Evolutionary conservation across 2,113 vertebrate species (phyloP).

Genomic region (Progne subis): DNA sequence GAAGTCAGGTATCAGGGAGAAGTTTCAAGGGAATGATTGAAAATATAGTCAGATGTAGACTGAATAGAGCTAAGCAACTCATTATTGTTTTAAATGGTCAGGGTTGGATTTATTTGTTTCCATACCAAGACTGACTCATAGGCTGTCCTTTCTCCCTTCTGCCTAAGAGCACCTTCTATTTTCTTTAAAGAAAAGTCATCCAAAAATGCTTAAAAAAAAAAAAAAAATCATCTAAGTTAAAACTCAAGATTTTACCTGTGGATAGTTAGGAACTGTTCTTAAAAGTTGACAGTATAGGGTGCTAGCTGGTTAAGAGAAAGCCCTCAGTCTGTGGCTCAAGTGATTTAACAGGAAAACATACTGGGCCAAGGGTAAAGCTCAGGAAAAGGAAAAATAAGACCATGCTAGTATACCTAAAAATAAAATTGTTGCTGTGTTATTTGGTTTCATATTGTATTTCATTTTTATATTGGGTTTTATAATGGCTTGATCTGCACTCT

Average conservation of each 20-base stretch:
- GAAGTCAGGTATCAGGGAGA: background rate
- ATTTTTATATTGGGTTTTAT: too few species aligned
- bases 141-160: background rate
- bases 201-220: background rate
- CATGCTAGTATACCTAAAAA: background rate
- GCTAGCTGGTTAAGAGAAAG: background rate
- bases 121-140: accelerated
- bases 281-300: background rate
- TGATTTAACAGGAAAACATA: background rate
- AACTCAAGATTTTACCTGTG: background rate
- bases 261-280: background rate
- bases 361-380: background rate
- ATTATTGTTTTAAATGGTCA: background rate
- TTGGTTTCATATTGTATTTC: too few species aligned
- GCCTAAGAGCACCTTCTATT: background rate
- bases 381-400: background rate
- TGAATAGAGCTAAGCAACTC: background rate
- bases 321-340: background rate
- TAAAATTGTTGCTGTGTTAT: too few species aligned
- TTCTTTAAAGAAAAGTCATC: background rate
- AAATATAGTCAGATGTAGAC: background rate
- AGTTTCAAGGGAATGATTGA: background rate
- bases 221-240: background rate
- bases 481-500: too few species aligned
- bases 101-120: background rate